Conservation (phyloP, 2,888 invertebrate species). For the Acanthacorydalis orientalis region DNA sequence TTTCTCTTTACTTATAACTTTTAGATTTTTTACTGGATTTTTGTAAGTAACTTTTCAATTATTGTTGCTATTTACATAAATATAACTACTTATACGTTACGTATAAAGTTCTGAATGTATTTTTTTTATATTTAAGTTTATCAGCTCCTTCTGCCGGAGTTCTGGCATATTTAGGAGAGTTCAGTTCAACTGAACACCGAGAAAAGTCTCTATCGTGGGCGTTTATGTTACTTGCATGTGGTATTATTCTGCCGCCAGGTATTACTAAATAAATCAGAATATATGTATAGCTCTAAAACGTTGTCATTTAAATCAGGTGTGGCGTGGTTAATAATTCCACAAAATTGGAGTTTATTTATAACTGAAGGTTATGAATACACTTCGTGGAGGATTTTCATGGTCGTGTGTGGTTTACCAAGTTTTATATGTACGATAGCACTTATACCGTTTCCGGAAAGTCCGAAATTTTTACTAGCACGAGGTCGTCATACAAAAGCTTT, state of each 20-base stretch:
- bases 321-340: constrained; percentile 7
- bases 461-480: constrained; percentile 13
- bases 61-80: too few relatives aligned
- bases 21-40: too few relatives aligned
- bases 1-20: too few relatives aligned
- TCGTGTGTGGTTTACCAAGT: constrained; percentile 12
- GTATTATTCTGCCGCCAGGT: neutral
- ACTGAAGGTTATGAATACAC: constrained; percentile 3
- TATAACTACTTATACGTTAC: too few relatives aligned
- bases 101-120: too few relatives aligned
- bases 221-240: neutral
- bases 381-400: constrained; percentile 14
- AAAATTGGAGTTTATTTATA: constrained; percentile 5
- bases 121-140: too few relatives aligned
- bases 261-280: neutral
- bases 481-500: constrained; percentile 12
- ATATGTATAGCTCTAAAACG: too few relatives aligned
- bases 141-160: too few relatives aligned
- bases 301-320: constrained; percentile 1
- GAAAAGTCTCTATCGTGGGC: too few relatives aligned
- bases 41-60: too few relatives aligned
- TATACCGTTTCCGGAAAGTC: constrained; percentile 14
- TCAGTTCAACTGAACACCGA: too few relatives aligned
- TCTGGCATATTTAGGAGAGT: too few relatives aligned
- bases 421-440: constrained; percentile 11